phyloP scores from a whole-genome alignment of 2,113 vertebrate species.

The Myrmophylax atrothorax region DNA sequence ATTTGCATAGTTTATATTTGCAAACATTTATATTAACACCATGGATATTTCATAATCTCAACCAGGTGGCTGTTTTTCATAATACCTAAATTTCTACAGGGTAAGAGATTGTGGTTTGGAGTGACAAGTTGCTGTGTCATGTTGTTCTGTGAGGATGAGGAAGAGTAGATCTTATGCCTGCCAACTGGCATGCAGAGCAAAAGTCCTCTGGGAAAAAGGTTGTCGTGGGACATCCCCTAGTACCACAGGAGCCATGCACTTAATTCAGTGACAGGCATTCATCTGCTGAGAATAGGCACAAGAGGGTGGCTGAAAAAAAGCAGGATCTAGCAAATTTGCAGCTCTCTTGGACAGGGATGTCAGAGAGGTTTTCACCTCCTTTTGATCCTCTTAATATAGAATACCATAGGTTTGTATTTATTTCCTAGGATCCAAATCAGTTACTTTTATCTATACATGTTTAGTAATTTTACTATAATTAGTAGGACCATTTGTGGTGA shows the following conservation, averaged over 20 bases:
- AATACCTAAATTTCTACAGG: background rate
- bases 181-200: background rate
- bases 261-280: background rate
- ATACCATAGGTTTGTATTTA: background rate
- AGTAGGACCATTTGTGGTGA: accelerated
- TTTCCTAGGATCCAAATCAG: background rate
- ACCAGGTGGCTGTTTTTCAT: background rate
- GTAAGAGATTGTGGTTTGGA: background rate
- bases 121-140: background rate
- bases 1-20: background rate
- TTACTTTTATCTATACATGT: background rate
- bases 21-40: background rate
- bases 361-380: background rate
- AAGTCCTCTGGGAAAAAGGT: background rate
- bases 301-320: background rate
- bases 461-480: background rate
- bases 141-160: background rate
- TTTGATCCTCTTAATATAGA: background rate
- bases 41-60: background rate
- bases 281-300: background rate
- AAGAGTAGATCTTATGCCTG: background rate
- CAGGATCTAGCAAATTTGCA: background rate
- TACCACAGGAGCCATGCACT: background rate
- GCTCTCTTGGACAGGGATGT: background rate
- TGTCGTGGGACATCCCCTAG: background rate